Base-by-base conservation (phyloP, 2,113 vertebrate species). In the Erinaceus europaeus region DNA sequence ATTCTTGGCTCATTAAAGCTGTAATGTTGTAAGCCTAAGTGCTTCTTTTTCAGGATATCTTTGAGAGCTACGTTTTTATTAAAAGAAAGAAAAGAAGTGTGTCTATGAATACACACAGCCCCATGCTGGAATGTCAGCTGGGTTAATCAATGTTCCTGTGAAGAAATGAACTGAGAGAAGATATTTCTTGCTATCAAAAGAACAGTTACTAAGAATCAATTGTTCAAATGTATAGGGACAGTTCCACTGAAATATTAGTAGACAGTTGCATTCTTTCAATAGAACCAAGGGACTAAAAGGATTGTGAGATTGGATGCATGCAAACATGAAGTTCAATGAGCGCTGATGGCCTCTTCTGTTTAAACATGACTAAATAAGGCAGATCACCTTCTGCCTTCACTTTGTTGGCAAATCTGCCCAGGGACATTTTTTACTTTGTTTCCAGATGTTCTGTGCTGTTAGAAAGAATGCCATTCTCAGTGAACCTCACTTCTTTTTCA, bases 1-100 rank as follows among this genome's bases (percentile, higher is more conserved):
- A 74, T 74, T 67, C 86, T 86, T 90, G 92, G 91, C 72, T 91
- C 84, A 84, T 81, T 52, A 59, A 53, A 74, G 65, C 34, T 29
- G 42, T 61, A 57, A 77, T 53, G 64, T 68, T 74, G 34, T 84
- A 89, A 92, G n/a, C 32, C 36, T 20, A 42, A 69, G 40, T 9
- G 29, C 44, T 76, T 46, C 44, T 76, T 46, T 69, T 81, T 64
- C 78, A 32, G 89, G 59, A 13, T 77, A 64, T 55, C 50, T 84
- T 62, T 80, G 73, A 84, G 55, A 75, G 57, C 68, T 76, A 36
- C 50, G 17, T 71, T 86, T 88, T 93, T 89, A 86, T 81, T 83
- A 79, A 90, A 61, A 76, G 44, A 81, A 61, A 89, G 69, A 87
- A 69, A 65, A 68, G 71, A 64, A 73, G 85, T 42, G 48, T 72